Evolutionary conservation across 37 sponge, comb jelly and placozoan species (phyloP).

Genomic region (Diacarnus erythraeanus): DNA sequence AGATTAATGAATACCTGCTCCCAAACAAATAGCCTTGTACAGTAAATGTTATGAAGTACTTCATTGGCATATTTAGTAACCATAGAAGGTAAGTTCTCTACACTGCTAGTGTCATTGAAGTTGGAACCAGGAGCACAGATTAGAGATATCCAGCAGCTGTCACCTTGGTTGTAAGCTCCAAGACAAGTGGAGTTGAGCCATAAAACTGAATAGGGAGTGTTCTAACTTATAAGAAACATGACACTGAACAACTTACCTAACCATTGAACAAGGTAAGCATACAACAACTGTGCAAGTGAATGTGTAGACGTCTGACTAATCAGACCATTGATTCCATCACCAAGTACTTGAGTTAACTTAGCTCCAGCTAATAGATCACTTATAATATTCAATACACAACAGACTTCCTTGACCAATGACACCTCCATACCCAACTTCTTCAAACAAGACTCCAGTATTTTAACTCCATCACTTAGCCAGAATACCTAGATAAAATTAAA

Average conservation of each 20-base stretch:
- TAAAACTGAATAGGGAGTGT: background rate
- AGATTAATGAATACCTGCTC: constrained; percentile 33
- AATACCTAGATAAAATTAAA: background rate
- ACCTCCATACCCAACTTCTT: background rate
- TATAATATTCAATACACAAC: background rate
- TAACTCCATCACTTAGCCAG: background rate
- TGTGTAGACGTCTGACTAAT: background rate
- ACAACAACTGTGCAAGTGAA: constrained; percentile 13
- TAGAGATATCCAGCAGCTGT: background rate
- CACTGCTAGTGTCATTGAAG: background rate
- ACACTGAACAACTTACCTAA: constrained; percentile 17
- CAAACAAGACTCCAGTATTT: background rate
- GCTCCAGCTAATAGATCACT: background rate
- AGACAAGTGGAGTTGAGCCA: constrained; percentile 4
- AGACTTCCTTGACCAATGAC: background rate
- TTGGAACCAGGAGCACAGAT: background rate
- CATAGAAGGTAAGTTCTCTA: background rate
- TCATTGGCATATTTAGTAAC: constrained; percentile 7
- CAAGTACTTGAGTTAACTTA: background rate
- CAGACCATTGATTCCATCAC: background rate
- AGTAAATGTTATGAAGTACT: constrained; percentile 40
- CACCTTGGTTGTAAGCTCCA: background rate
- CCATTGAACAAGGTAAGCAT: constrained; percentile 26
- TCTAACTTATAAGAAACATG: background rate
- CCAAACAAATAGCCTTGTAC: constrained; percentile 33